These are phyloP conservation scores for Pararge aegeria DNA, from an alignment of 1,140 invertebrate species.

Conservation along the genomic window DNA sequence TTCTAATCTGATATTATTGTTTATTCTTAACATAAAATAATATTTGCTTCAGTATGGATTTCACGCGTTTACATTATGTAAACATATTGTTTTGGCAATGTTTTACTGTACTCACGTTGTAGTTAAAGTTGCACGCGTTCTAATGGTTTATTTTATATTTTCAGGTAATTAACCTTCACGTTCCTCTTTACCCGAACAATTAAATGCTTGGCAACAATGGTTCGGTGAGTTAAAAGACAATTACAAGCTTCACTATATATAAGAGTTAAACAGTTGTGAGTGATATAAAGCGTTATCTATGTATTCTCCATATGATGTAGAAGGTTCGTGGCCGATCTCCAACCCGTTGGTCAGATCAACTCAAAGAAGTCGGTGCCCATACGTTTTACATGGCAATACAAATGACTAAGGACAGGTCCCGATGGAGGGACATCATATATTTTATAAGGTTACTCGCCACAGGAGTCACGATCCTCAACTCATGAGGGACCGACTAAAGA, in stretches of 20 bases:
- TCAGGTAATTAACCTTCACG: conserved; percentile 76
- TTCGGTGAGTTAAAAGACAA: conserved; percentile 63
- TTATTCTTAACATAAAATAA: conserved; percentile 10
- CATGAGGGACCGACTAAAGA: no score
- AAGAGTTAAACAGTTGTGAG: no score
- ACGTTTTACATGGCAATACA: no score
- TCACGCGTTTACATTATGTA: conserved; percentile 15
- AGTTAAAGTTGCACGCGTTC: conserved; percentile 1
- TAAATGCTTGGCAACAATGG: conserved; percentile 65
- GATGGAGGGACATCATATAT: no score
- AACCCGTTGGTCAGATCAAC: no score
- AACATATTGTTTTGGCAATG: conserved; percentile 11
- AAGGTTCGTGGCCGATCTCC: no score
- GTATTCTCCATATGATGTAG: no score
- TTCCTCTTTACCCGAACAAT: conserved; percentile 56
- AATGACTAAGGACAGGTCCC: no score
- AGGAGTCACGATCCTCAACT: no score
- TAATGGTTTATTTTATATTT: conserved; percentile 70
- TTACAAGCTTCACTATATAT: conserved; percentile 32
- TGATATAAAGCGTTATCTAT: no score
- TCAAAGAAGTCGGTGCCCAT: no score
- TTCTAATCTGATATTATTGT: conserved; percentile 9
- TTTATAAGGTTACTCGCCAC: no score
- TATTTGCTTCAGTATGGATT: conserved; percentile 21
- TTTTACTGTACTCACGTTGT: background rate